A percentile compares a stretch with the other conserved stretches of the same genome.
Conservation (phyloP, 2,888 invertebrate genomes). For the Campoplex nolae region DNA sequence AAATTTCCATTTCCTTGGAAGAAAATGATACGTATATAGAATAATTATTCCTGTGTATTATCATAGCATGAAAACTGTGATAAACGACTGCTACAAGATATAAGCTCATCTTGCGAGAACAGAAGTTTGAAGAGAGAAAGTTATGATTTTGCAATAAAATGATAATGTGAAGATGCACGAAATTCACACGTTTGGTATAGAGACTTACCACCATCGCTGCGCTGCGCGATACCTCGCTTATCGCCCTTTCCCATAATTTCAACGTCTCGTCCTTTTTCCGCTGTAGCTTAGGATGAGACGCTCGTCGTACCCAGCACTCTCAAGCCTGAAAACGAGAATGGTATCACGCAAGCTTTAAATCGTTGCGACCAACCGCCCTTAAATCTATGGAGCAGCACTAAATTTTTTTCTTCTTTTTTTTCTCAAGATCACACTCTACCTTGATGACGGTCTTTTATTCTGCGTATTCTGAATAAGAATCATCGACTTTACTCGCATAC, state of each 20-base stretch:
- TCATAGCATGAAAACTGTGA: not conserved
- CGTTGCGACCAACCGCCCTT: not conserved
- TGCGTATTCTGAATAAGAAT: conserved; percentile 2
- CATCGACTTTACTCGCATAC: not conserved
- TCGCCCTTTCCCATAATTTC: conserved; percentile 86
- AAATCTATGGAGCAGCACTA: conserved; percentile 11
- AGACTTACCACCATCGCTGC: conserved; percentile 83
- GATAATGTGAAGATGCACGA: conserved; percentile 34
- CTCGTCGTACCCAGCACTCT: conserved; percentile 67
- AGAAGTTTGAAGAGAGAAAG: not conserved
- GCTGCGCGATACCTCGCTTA: conserved; percentile 85
- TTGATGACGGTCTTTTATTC: not conserved
- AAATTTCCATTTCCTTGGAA: not conserved
- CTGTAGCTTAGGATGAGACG: conserved; percentile 73
- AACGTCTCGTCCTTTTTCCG: conserved; percentile 72
- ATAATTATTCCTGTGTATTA: conserved; percentile 6
- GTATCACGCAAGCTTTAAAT: not conserved
- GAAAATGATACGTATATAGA: not conserved
- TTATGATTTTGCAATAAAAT: conserved; percentile 21
- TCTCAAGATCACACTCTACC: conserved; percentile 3
- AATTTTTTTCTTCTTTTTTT: not conserved
- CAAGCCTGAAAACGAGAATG: conserved; percentile 58
- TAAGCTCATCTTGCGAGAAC: not conserved
- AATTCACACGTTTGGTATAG: conserved; percentile 31
- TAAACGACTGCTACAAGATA: not conserved